Evolutionary conservation across 2,888 invertebrate species (phyloP), one percentile per base, ranked within the genome.

Genomic region (Polylopha cassiicola): DNA sequence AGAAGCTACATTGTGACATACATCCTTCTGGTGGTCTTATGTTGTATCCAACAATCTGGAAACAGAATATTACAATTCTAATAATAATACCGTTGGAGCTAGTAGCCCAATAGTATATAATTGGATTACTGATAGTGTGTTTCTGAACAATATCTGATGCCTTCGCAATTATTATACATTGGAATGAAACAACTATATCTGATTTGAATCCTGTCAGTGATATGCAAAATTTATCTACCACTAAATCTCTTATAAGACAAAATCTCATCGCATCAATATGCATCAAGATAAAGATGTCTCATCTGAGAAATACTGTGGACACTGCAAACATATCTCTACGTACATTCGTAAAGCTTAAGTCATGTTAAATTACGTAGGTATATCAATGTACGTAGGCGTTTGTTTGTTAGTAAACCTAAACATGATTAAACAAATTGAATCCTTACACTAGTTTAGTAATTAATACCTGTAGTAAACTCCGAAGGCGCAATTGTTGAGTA

Each of bases 401-500:
- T 74, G 69, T 78, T 75, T n/a, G 53, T 73, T 73, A 73, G 4
- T 16, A 14, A 20, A 9, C 4, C 21, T 9, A n/a, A n/a, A n/a
- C n/a, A n/a, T n/a, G n/a, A n/a, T n/a, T 11, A 31, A 37, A 24
- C 7, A 26, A 16, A 8, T 24, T 24, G 8, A 8, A 3, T 29
- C 16, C 3, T 7, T 0, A 5, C 14, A 2, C 4, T 17, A 29
- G 1, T 2, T 11, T 17, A 8, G 42, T 49, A n/a, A 7, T 24
- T 8, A 17, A 13, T 69, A 95, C 89, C 87, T 93, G 92, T 58
- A 92, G 89, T 43, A 95, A 85, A 75, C 92, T 94, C 50, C 95
- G 87, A 28, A 95, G 80, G 36, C 95, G 89, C 50, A 93, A 87
- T 87, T 96, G 96, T 73, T 95, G 95, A 9, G 95, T 93, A 28